Evolutionary conservation across 2,113 vertebrate genomes (phyloP).

Genomic region (Hippocampus mohnikei): DNA sequence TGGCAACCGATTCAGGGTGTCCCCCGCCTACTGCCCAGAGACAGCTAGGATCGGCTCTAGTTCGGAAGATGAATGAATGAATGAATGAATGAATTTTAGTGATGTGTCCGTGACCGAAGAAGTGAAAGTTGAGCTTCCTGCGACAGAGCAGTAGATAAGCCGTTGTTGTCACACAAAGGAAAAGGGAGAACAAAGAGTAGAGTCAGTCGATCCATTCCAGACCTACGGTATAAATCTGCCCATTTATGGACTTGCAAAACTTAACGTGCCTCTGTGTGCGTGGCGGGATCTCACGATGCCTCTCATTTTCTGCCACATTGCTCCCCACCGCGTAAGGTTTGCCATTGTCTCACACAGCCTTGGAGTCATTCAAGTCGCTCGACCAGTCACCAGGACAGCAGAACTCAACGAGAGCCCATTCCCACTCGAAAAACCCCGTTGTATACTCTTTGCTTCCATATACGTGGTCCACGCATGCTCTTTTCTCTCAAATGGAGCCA

Average conservation of each 20-base stretch:
- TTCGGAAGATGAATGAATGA: too few species aligned
- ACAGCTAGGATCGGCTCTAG: too few species aligned
- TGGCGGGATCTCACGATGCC: slow-evolving; percentile 51
- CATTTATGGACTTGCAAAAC: slow-evolving; percentile 64
- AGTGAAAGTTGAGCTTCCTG: too few species aligned
- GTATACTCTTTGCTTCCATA: not conserved
- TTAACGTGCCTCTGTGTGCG: not conserved
- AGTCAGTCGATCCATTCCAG: slow-evolving; percentile 41
- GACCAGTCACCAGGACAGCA: not conserved
- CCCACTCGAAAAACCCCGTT: not conserved
- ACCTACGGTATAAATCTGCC: slow-evolving; percentile 51
- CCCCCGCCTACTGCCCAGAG: too few species aligned
- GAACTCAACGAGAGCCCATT: not conserved
- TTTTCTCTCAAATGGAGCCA: slow-evolving; percentile 2
- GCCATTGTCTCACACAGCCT: slow-evolving; percentile 34
- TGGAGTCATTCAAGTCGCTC: not conserved
- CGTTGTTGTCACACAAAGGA: slow-evolving; percentile 27
- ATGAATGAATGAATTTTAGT: too few species aligned
- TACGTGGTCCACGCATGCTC: not conserved
- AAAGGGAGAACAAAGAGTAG: slow-evolving; percentile 17
- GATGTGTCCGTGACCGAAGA: too few species aligned
- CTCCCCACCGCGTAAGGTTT: slow-evolving; percentile 36
- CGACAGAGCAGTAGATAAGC: not conserved
- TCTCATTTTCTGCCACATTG: slow-evolving; percentile 61
- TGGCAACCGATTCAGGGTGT: too few species aligned